Percentiles rank a stretch among this genome's conserved stretches.
Evolutionary conservation across 2,797 vertebrate species (phyloP).

Genomic region (Dallia pectoralis): DNA sequence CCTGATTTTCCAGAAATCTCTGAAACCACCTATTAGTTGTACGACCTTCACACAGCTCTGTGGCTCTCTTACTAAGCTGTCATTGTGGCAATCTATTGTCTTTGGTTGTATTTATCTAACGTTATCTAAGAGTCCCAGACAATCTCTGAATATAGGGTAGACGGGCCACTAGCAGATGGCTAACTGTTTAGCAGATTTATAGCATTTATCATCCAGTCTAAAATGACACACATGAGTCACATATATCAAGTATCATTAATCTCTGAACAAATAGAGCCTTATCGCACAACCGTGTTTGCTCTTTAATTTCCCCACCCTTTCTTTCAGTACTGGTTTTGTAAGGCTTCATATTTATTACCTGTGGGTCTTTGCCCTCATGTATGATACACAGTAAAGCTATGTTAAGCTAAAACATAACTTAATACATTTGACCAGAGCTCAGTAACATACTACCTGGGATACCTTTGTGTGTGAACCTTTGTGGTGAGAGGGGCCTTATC

Average conservation of each 20-base stretch:
- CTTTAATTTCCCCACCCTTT: background rate
- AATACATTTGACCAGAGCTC: background rate
- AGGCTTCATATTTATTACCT: background rate
- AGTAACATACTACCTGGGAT: background rate
- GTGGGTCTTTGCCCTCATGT: background rate
- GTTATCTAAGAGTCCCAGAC: constrained; percentile 47
- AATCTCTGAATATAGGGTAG: background rate
- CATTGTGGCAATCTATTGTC: background rate
- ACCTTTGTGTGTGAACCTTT: constrained; percentile 14
- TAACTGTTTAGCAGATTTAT: constrained; percentile 36
- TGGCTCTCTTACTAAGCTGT: no score
- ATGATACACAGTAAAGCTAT: no score
- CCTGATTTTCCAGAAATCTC: no score
- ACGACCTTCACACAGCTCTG: no score
- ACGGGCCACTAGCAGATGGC: background rate
- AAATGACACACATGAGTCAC: background rate
- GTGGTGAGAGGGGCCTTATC: constrained; percentile 18
- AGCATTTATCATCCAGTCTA: constrained; percentile 33
- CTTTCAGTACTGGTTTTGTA: background rate
- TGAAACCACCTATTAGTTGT: no score
- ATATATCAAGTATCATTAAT: background rate
- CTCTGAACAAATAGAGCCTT: background rate
- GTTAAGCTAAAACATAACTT: no score
- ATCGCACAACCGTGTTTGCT: background rate
- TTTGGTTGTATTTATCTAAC: constrained; percentile 31